Base-by-base conservation (phyloP, 2,113 vertebrate genomes). In the Propithecus coquereli region DNA sequence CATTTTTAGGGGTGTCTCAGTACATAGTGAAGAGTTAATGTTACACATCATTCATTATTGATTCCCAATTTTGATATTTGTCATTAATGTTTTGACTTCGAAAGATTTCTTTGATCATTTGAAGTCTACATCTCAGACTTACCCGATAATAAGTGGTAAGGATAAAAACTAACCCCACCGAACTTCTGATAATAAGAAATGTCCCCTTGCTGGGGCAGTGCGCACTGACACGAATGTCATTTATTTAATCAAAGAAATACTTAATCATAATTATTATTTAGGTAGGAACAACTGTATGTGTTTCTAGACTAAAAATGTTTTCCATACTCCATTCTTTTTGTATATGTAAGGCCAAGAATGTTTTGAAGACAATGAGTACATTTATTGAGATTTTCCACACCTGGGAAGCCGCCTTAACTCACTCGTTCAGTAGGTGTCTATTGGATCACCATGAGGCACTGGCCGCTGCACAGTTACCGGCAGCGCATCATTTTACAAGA, bases 401-500 rank as follows among this genome's bases (percentile, higher is more conserved):
- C 45, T 20, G 54, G 37, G 34, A 74, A 37, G 11, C 3, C 8
- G 45, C 11, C 40, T 12, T 2, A 3, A 37, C 52, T 65, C 54
- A 37, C 10, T n/a, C 13, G 0, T 23, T 65, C 25, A 8, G 87
- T 50, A 63, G 6, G 30, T 10, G 27, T 61, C n/a, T 43, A 8
- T 16, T 5, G 70, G 63, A 40, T 4, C 22, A 5, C 20, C n/a
- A 8, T 27, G 6, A 2, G 11, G 25, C n/a, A 4, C 11, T 40
- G 40, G n/a, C 1, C 34, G 34, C 6, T 1, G 2, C 34, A 8
- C 25, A 5, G 52, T 23, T 20, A 7, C 34, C 8, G 0, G 2
- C 27, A 2, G 0, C 16, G 2, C 5, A 4, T 2, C 3, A 0
- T 8, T 8, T 10, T 23, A 1, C 0, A 8, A 5, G 17, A 9